Percentiles rank a stretch among this genome's conserved stretches.
Conservation (phyloP, 1,140 invertebrate genomes). For the Acromyrmex heyeri region DNA sequence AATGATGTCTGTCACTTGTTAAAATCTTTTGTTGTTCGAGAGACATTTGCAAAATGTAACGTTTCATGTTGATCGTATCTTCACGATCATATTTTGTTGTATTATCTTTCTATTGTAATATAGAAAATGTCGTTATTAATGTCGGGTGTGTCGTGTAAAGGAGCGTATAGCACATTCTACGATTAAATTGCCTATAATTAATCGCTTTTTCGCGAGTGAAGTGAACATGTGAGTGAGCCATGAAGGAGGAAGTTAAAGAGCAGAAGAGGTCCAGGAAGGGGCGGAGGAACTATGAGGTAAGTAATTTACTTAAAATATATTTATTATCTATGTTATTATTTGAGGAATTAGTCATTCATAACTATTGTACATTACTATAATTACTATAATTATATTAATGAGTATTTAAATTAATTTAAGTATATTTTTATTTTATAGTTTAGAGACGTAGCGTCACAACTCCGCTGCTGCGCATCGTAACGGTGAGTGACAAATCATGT, state of each 20-base stretch:
- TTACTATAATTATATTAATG: neutral
- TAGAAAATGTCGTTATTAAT: neutral
- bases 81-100: neutral
- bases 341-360: neutral
- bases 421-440: slow-evolving; percentile 13
- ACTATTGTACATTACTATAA: neutral
- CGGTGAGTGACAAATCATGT: slow-evolving; percentile 26
- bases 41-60: neutral
- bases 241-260: neutral
- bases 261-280: neutral
- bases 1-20: neutral
- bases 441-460: neutral
- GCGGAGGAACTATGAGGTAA: neutral
- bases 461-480: neutral
- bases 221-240: neutral
- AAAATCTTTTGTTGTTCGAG: neutral
- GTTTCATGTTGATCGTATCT: neutral
- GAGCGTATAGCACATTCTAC: neutral
- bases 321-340: slow-evolving; percentile 6
- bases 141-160: neutral
- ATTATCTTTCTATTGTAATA: neutral
- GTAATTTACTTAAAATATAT: neutral
- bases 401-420: neutral
- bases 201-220: neutral
- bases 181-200: neutral